Percentiles rank a stretch among this genome's conserved stretches.
Evolutionary conservation across 2,888 invertebrate species (phyloP).

Genomic region (Odiellus spinosus): DNA sequence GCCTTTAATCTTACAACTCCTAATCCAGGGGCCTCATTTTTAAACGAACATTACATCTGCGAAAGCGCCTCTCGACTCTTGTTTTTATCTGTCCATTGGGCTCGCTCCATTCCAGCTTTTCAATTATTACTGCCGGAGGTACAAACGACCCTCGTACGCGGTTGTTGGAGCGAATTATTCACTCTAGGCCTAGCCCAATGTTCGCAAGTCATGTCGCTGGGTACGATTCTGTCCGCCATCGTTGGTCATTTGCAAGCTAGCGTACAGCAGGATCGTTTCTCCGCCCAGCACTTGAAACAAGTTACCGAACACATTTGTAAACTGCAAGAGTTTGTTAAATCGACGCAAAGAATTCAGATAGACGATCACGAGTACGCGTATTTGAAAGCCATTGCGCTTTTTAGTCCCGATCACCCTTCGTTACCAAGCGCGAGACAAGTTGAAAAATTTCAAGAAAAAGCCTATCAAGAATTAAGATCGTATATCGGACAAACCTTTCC

Average conservation of each 20-base stretch:
- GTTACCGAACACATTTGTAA: slow-evolving; percentile 63
- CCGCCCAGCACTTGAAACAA: slow-evolving; percentile 54
- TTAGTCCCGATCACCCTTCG: slow-evolving; percentile 49
- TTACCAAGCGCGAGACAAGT: slow-evolving; percentile 36
- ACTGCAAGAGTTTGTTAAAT: slow-evolving; percentile 62
- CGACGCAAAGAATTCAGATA: slow-evolving; percentile 54
- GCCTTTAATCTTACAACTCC: slow-evolving; percentile 58
- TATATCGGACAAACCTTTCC: slow-evolving; percentile 35
- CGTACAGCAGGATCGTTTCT: slow-evolving; percentile 44
- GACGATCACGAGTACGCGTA: slow-evolving; percentile 75
- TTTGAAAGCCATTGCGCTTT: slow-evolving; percentile 64
- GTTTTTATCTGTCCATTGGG: slow-evolving; percentile 80
- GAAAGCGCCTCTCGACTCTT: slow-evolving; percentile 84
- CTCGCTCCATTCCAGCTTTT: slow-evolving; percentile 65
- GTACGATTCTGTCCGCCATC: slow-evolving; percentile 65
- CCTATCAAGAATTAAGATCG: slow-evolving; percentile 41
- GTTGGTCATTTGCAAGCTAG: slow-evolving; percentile 61
- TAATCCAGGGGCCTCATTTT: slow-evolving; percentile 56
- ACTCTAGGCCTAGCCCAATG: slow-evolving; percentile 78
- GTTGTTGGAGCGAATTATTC: slow-evolving; percentile 84
- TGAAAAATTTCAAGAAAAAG: slow-evolving; percentile 44
- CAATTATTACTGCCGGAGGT: slow-evolving; percentile 62
- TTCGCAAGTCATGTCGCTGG: slow-evolving; percentile 55
- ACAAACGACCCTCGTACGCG: slow-evolving; percentile 65
- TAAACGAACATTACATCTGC: slow-evolving; percentile 85